Conservation (phyloP, 92 coral and sea anemone genomes). For the Bergia sp. region DNA sequence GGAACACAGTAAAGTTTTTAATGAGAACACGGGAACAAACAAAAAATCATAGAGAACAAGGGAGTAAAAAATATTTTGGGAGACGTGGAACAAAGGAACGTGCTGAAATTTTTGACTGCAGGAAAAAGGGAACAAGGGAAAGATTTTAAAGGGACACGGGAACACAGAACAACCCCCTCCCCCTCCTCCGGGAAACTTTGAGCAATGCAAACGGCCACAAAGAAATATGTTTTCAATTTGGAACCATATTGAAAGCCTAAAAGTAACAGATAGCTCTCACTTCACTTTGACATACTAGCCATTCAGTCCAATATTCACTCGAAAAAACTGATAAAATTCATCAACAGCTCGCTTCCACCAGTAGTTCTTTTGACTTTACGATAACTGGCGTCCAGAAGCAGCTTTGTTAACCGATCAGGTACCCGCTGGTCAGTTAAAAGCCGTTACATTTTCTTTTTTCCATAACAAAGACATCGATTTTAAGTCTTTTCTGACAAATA, state of each 20-base stretch:
- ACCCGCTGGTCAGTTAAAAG: background rate
- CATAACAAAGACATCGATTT: background rate
- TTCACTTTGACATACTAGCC: background rate
- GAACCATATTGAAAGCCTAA: background rate
- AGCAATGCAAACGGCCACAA: background rate
- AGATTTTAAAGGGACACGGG: too few relatives aligned
- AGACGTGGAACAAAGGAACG: too few relatives aligned
- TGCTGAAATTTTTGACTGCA: too few relatives aligned
- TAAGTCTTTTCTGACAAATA: background rate
- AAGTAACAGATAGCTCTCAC: background rate
- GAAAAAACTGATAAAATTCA: background rate
- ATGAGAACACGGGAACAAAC: too few relatives aligned
- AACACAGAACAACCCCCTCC: too few relatives aligned
- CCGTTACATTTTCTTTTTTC: background rate
- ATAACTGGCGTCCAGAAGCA: background rate
- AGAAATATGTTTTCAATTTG: background rate
- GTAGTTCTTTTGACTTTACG: background rate
- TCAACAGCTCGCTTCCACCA: background rate
- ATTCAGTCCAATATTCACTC: background rate
- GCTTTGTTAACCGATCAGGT: background rate
- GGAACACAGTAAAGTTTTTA: too few relatives aligned
- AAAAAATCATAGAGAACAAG: too few relatives aligned
- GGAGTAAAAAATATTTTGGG: too few relatives aligned
- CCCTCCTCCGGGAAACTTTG: too few relatives aligned
- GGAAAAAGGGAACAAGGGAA: too few relatives aligned